Evolutionary conservation across 2,797 vertebrate genomes (phyloP), one percentile per base, ranked within the genome.

Genomic region (Chaetodon trifasciatus): DNA sequence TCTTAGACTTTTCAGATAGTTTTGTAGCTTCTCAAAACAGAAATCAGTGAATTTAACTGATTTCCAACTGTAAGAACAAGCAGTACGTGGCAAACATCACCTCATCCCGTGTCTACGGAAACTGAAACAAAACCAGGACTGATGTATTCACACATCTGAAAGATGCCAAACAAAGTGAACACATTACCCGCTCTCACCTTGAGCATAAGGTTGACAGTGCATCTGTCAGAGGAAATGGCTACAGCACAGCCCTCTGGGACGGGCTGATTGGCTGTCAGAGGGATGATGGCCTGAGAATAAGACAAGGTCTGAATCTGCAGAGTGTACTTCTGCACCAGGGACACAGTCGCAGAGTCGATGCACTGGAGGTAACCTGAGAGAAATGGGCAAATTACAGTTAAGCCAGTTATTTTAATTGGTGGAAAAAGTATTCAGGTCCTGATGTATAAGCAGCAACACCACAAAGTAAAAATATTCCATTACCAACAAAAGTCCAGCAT

Each of bases 121-220:
- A n/a, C 53, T 37, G 42, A 70, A 69, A 52, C 2, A 11, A 71
- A n/a, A 47, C 10, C 6, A 67, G 10, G 42, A 40, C 17, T 57
- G 8, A 63, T 32, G n/a, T 55, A 46, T 74, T 53, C 15, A 40
- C 37, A 61, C 55, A 42, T 60, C 11, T 57, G 37, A 13, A 32
- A 32, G 42, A 24, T 58, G 50, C 62, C 39, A 64, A 60, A 70
- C 57, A 50, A 69, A 56, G 6, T 7, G n/a, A 53, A 63, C 63
- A 64, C 62, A 78, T 62, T 37, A 55, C 0, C 11, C 40, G 52
- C 3, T 8, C 89, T 93, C 85, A 96, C 97, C 96, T 97, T 97
- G 71, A 98, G 96, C 93, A 97, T 93, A 65, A 98, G 96, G 93
- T 97, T 96, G 79, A 97, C 95, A 0, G 96, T 97, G 83, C 97